These are phyloP conservation scores for Tetragnatha versicolor DNA, from an alignment of 1,140 invertebrate genomes.

Conservation along the genomic window DNA sequence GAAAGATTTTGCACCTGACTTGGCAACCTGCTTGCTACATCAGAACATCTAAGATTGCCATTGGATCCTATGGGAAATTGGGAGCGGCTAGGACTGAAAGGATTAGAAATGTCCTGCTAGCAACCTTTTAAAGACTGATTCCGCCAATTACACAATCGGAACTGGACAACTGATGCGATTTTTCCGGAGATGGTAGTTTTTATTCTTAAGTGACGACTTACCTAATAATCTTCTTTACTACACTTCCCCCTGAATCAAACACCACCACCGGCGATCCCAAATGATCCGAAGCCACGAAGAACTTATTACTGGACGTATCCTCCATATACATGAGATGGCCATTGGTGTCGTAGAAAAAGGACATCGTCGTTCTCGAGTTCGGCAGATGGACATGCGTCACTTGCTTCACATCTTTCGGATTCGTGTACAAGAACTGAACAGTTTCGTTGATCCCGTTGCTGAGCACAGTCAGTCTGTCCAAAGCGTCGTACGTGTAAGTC, in stretches of 20 bases:
- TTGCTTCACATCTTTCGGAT: constrained; percentile 78
- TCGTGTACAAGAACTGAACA: constrained; percentile 95
- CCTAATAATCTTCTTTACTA: constrained; percentile 80
- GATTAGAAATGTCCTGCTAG: no score
- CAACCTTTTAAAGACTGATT: no score
- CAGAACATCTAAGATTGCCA: no score
- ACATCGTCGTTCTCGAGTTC: constrained; percentile 84
- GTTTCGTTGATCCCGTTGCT: constrained; percentile 93
- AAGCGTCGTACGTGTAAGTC: constrained; percentile 89
- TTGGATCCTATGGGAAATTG: no score
- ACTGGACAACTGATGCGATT: no score
- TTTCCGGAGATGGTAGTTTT: no score
- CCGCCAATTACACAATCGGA: no score
- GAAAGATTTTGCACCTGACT: no score
- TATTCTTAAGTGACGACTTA: not conserved
- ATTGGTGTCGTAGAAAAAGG: constrained; percentile 87
- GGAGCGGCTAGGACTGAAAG: no score
- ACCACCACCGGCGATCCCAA: constrained; percentile 93
- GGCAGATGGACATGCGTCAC: constrained; percentile 90
- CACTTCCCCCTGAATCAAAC: constrained; percentile 92
- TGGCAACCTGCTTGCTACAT: no score
- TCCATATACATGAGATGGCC: constrained; percentile 90
- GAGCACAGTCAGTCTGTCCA: constrained; percentile 81
- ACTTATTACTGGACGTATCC: constrained; percentile 83
- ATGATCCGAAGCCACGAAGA: constrained; percentile 94